A percentile compares a stretch with the other conserved stretches of the same genome.
phyloP scores from a whole-genome alignment of 2,797 vertebrate genomes.

The Esox masquinongy region DNA sequence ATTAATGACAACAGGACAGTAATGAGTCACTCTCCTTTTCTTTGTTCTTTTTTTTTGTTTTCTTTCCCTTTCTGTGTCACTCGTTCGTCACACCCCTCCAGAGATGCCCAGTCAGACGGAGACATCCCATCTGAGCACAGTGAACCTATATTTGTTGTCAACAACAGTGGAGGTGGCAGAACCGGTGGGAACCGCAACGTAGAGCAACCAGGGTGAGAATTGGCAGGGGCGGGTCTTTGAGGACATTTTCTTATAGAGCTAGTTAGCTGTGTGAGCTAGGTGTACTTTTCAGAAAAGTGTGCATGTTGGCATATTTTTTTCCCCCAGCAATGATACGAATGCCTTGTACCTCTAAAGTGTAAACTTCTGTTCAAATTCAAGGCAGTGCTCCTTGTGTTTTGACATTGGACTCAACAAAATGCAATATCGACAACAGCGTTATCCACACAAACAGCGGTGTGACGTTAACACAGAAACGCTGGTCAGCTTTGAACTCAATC shows the following conservation, averaged over 20 bases:
- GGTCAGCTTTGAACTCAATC: not conserved
- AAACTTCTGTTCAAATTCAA: not conserved
- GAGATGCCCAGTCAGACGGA: conserved; percentile 80
- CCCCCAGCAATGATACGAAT: not conserved
- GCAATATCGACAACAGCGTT: not conserved
- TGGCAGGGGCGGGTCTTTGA: conserved; percentile 37
- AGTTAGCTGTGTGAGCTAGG: not conserved
- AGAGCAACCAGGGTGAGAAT: conserved; percentile 62
- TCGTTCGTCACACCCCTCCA: conserved; percentile 33
- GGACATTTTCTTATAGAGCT: not conserved
- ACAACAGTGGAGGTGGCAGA: conserved; percentile 59
- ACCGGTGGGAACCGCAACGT: conserved; percentile 74
- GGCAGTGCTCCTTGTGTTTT: not conserved
- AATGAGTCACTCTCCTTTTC: conserved; percentile 10
- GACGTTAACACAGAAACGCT: not conserved
- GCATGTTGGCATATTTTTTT: not conserved
- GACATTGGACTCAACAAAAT: not conserved
- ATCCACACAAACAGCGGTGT: not conserved
- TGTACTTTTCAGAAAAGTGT: not conserved
- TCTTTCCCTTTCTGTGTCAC: not conserved
- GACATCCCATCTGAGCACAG: conserved; percentile 84
- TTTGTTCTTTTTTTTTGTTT: not conserved
- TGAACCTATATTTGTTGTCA: conserved; percentile 79
- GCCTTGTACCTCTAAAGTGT: not conserved
- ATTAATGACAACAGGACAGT: conserved; percentile 18